Percentiles rank a stretch among this genome's conserved stretches.
Conservation (phyloP, 2,888 invertebrate species). For the Brachypterus glaber region DNA sequence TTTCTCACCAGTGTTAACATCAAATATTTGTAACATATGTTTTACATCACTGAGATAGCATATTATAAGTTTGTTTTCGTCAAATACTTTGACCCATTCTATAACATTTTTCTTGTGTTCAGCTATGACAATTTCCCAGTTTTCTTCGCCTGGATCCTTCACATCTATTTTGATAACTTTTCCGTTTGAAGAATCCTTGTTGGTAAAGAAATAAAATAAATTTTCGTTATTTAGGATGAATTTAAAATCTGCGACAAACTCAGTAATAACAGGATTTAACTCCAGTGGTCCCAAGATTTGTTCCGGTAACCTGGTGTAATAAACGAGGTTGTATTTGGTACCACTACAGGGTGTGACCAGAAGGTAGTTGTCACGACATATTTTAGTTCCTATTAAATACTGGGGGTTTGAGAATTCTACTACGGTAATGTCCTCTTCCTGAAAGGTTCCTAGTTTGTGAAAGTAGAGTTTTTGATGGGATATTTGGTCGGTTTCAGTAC, state of each 20-base stretch:
- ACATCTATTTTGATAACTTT: background rate
- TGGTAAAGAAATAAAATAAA: background rate
- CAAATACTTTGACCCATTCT: background rate
- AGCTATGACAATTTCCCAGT: background rate
- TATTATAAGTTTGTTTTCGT: background rate
- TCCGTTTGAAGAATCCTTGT: background rate
- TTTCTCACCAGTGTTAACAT: background rate
- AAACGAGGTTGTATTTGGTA: background rate
- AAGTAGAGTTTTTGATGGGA: background rate
- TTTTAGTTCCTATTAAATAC: background rate
- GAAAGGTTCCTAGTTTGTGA: background rate
- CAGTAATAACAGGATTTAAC: background rate
- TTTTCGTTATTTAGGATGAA: background rate
- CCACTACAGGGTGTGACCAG: background rate
- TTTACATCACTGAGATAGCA: slow-evolving; percentile 1
- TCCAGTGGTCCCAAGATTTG: background rate
- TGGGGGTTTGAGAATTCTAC: background rate
- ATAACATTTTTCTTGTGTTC: background rate
- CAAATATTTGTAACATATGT: background rate
- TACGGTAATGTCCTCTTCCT: background rate
- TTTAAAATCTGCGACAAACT: background rate
- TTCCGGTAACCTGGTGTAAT: background rate
- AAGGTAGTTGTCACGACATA: background rate
- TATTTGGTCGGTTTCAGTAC: background rate
- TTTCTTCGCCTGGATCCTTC: background rate